Base-by-base conservation (phyloP, 2,888 invertebrate species). In the Serrognathus titanus region DNA sequence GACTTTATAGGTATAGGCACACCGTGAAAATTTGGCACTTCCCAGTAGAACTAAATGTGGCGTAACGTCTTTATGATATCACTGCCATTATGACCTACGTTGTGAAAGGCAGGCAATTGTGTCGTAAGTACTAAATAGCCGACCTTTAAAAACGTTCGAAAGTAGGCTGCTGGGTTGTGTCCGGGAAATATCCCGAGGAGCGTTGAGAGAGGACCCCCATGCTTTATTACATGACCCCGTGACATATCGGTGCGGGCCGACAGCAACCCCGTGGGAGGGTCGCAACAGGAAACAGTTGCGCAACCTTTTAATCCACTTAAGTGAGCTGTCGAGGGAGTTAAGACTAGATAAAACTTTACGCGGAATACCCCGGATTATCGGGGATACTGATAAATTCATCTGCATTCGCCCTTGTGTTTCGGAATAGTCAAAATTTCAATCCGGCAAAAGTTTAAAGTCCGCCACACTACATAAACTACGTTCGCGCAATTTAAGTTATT, bases 281-380 rank as follows among this genome's bases (percentile, higher is more conserved):
- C 48, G 38, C 53, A 60, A 59, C 62, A 62, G 57, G 58, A 62
- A 64, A 63, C 64, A 60, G 64, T 65, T 64, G 65, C 65, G 63
- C 64, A 67, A 66, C 66, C 63, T 66, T 66, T 68, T 66, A 66
- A 68, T 68, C 66, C 66, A 66, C 64, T 68, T 68, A 66, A 66
- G 65, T 59, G 62, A 61, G 59, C 62, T 24, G 46, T 43, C 45
- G 12, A 12, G 50, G 50, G 59, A 63, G 59, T 58, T 62, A 61
- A 61, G 60, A 57, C 63, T 59, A 55, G 57, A 63, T 60, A 59
- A 62, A 63, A 62, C 60, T 56, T 57, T 60, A 61, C 59, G 59
- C 57, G 57, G 60, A 59, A 62, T 63, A 58, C 55, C 38, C 50
- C 51, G 58, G 61, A 62, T 64, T 64, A 64, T 61, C 64, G 59